phyloP scores from a whole-genome alignment of 1,140 invertebrate species.

The Tetranychus urticae region DNA sequence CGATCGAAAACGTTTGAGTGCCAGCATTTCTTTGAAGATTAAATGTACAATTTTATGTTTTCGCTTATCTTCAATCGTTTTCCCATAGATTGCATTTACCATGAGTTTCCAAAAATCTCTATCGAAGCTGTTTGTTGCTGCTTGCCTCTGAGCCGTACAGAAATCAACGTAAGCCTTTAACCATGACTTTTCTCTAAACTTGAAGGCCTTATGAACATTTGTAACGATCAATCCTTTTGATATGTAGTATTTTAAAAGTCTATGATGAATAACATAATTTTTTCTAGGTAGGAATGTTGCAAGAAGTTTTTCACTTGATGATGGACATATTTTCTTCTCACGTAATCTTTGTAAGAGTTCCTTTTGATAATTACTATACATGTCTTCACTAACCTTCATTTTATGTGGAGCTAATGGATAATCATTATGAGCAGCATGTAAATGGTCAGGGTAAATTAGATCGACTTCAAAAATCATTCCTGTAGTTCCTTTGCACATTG shows the following conservation, averaged over 20 bases:
- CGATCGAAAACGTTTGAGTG: constrained; percentile 18
- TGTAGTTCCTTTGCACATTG: not conserved
- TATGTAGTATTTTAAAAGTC: constrained; percentile 21
- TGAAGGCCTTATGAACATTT: constrained; percentile 24
- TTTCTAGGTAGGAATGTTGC: not conserved
- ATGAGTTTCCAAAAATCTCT: constrained; percentile 20
- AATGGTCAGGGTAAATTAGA: not conserved
- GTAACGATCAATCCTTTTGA: constrained; percentile 21
- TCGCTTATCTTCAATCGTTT: constrained; percentile 26
- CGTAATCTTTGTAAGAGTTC: no score
- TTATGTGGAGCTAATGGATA: not conserved
- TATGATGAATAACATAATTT: not conserved
- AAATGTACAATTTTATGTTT: constrained; percentile 22
- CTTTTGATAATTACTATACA: not conserved
- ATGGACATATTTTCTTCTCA: no score
- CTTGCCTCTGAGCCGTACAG: constrained; percentile 18
- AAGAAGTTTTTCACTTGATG: not conserved
- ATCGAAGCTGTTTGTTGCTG: constrained; percentile 16
- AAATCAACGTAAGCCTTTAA: constrained; percentile 22
- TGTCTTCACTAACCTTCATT: not conserved
- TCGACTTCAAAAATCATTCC: not conserved
- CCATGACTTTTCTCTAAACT: constrained; percentile 25
- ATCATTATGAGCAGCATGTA: not conserved
- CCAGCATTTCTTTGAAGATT: constrained; percentile 15
- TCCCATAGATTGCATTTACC: constrained; percentile 25